A percentile compares a stretch with the other conserved stretches of the same genome.
Evolutionary conservation across 2,113 vertebrate species (phyloP).

Genomic region (Macrotis lagotis): DNA sequence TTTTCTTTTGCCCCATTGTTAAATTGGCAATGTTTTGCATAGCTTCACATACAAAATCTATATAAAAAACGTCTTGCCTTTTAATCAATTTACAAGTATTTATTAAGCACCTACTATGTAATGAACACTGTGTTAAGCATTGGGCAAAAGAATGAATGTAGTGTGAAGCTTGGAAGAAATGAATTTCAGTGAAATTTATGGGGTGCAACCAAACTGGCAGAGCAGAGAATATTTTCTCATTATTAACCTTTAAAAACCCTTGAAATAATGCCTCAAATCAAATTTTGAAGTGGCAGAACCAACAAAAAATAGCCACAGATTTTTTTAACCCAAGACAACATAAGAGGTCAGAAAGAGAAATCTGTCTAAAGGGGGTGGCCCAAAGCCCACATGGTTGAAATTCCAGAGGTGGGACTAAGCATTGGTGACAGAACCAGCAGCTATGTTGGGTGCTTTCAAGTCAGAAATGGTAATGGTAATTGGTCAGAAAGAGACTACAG

Average conservation of each 20-base stretch:
- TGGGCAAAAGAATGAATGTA: not conserved
- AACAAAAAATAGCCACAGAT: no score
- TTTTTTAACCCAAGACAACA: no score
- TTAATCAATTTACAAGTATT: not conserved
- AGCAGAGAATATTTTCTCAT: not conserved
- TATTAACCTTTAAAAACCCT: not conserved
- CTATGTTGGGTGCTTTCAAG: not conserved
- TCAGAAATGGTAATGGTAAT: not conserved
- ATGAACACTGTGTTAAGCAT: not conserved
- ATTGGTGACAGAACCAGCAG: not conserved
- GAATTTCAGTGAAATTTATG: not conserved
- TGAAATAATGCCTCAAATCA: not conserved
- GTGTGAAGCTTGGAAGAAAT: not conserved
- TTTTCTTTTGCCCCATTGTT: not conserved
- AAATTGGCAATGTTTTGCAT: not conserved
- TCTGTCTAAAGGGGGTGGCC: not conserved
- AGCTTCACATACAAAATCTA: not conserved
- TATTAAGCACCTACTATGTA: not conserved
- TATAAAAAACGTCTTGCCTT: not conserved
- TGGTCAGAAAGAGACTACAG: not conserved
- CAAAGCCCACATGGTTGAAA: not conserved
- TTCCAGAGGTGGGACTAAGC: no score
- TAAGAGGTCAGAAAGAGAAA: no score
- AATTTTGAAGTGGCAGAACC: not conserved
- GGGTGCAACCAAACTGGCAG: not conserved